A percentile compares a stretch with the other conserved stretches of the same genome.
Conservation (phyloP, 2,113 vertebrate species). For the Ondatra zibethicus region DNA sequence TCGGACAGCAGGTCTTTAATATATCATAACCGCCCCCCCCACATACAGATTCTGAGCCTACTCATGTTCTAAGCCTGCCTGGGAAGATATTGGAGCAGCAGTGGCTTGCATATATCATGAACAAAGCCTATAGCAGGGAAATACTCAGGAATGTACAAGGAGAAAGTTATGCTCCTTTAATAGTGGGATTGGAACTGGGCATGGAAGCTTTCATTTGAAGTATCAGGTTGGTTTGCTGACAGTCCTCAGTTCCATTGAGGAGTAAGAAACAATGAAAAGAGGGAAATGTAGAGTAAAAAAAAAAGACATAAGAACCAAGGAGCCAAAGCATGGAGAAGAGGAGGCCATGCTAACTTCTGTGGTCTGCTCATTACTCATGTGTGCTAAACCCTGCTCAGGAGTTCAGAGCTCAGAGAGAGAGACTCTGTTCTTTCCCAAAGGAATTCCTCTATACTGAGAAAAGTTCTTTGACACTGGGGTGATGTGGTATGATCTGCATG, state of each 20-base stretch:
- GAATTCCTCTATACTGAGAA: neutral
- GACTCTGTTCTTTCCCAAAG: neutral
- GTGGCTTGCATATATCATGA: neutral
- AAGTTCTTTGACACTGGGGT: neutral
- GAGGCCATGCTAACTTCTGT: neutral
- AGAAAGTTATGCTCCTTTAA: neutral
- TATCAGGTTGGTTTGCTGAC: neutral
- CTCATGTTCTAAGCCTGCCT: neutral
- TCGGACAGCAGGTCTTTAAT: neutral
- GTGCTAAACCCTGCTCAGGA: neutral
- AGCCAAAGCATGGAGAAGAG: neutral
- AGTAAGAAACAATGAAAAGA: neutral
- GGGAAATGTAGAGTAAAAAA: neutral
- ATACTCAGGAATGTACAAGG: neutral
- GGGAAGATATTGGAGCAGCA: neutral
- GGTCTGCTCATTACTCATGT: neutral
- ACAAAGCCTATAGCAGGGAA: neutral
- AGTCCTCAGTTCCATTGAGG: neutral
- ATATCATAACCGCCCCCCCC: accelerated
- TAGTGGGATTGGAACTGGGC: neutral
- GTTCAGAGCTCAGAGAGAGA: neutral
- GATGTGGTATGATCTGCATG: neutral
- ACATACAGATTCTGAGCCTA: neutral
- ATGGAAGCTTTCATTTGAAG: neutral
- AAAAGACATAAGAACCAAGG: neutral